Evolutionary conservation across 2,888 invertebrate species (phyloP).

Genomic region (Andrena praecox): DNA sequence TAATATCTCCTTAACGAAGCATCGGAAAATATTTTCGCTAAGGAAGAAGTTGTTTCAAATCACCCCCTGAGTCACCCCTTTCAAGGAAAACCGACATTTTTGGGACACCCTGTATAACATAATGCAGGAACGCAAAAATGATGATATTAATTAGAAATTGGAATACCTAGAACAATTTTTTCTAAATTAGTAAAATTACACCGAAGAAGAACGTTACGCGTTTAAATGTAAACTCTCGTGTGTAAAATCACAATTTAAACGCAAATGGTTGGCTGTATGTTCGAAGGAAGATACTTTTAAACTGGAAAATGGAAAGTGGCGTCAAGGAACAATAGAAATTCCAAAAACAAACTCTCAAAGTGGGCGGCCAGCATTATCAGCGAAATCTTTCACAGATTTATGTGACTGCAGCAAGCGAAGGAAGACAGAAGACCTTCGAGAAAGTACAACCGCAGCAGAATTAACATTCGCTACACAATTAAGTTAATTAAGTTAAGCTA

Average conservation of each 20-base stretch:
- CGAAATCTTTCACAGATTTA: too few species aligned
- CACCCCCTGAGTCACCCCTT: too few species aligned
- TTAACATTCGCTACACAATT: constrained; percentile 16
- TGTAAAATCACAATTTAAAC: constrained; percentile 16
- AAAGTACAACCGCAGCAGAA: background rate
- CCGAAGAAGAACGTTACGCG: constrained; percentile 3
- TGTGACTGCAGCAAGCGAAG: background rate
- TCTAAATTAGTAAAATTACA: constrained; percentile 6
- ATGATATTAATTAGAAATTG: constrained; percentile 11
- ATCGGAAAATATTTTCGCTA: too few species aligned
- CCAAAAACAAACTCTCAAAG: background rate
- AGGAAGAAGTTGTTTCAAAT: too few species aligned
- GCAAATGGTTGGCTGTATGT: background rate
- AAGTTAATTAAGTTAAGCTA: too few species aligned
- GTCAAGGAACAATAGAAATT: background rate
- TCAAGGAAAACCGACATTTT: too few species aligned
- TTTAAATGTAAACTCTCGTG: background rate
- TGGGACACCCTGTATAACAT: too few species aligned
- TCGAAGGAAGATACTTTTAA: constrained; percentile 5
- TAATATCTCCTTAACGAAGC: too few species aligned
- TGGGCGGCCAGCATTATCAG: background rate
- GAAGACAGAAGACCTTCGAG: background rate
- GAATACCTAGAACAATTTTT: constrained; percentile 4
- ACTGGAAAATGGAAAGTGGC: background rate
- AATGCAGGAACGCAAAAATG: constrained; percentile 1